phyloP scores from a whole-genome alignment of 2,797 vertebrate species.

The Fringilla coelebs region DNA sequence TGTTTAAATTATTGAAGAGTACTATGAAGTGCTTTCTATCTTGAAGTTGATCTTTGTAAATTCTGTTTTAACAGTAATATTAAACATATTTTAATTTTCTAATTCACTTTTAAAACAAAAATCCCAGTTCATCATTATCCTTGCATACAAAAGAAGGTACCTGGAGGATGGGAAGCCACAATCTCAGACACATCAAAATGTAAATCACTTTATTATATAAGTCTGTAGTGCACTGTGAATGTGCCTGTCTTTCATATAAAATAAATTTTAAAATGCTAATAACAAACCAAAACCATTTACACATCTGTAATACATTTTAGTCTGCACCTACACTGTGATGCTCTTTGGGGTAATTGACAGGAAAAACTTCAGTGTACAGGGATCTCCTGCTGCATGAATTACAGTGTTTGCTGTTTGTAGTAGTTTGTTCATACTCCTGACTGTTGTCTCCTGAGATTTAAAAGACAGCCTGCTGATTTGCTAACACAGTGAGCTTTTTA shows the following conservation, averaged over 20 bases:
- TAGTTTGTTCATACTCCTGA: slow-evolving; percentile 16
- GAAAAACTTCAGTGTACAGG: neutral
- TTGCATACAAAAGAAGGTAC: neutral
- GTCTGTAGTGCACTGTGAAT: neutral
- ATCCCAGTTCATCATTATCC: neutral
- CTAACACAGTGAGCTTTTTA: neutral
- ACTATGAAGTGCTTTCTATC: neutral
- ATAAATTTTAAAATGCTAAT: slow-evolving; percentile 29
- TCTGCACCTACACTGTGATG: slow-evolving; percentile 41
- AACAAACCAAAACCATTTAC: slow-evolving; percentile 43
- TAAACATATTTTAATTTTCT: neutral
- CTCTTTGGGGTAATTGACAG: slow-evolving; percentile 55
- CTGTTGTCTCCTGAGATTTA: slow-evolving; percentile 28
- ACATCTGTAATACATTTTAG: slow-evolving; percentile 49
- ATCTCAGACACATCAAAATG: neutral
- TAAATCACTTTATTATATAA: neutral
- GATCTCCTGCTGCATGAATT: slow-evolving; percentile 43
- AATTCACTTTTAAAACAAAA: neutral
- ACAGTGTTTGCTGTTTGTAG: neutral
- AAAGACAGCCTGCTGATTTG: slow-evolving; percentile 28
- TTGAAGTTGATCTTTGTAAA: neutral
- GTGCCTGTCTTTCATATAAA: slow-evolving; percentile 15
- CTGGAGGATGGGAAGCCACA: neutral
- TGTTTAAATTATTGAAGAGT: slow-evolving; percentile 31
- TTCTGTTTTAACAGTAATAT: neutral